These are phyloP conservation scores for Chirona hameri DNA, from an alignment of 2,888 invertebrate species.

Conservation along the genomic window DNA sequence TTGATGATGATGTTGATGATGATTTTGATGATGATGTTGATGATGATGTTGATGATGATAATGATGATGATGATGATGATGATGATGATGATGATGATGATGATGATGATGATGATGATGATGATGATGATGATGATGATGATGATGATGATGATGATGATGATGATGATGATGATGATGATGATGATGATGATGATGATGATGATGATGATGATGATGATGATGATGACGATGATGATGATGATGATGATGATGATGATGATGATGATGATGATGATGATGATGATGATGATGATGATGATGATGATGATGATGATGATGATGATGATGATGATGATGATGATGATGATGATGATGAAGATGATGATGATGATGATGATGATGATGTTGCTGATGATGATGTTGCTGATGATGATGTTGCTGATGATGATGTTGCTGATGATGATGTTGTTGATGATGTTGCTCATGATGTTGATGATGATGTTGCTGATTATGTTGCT, in stretches of 20 bases:
- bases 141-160: constrained; percentile 22
- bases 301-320: constrained; percentile 22
- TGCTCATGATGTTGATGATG: too few species aligned
- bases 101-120: constrained; percentile 22
- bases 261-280: constrained; percentile 22
- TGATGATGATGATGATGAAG: constrained; percentile 22
- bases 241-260: constrained; percentile 22
- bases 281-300: constrained; percentile 22
- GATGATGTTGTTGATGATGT: too few species aligned
- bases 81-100: constrained; percentile 22
- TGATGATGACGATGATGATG: constrained; percentile 22
- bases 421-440: too few species aligned
- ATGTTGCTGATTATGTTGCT: too few species aligned
- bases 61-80: constrained; percentile 22
- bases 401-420: too few species aligned
- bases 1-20: too few species aligned
- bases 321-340: constrained; percentile 22
- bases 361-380: constrained; percentile 22
- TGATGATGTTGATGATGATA: constrained; percentile 7
- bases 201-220: constrained; percentile 22
- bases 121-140: constrained; percentile 22
- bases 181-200: constrained; percentile 10
- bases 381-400: too few species aligned
- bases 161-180: constrained; percentile 22
- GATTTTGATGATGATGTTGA: constrained; percentile 8